phyloP scores from a whole-genome alignment of 1,140 invertebrate species.

The Eupeodes corollae region DNA sequence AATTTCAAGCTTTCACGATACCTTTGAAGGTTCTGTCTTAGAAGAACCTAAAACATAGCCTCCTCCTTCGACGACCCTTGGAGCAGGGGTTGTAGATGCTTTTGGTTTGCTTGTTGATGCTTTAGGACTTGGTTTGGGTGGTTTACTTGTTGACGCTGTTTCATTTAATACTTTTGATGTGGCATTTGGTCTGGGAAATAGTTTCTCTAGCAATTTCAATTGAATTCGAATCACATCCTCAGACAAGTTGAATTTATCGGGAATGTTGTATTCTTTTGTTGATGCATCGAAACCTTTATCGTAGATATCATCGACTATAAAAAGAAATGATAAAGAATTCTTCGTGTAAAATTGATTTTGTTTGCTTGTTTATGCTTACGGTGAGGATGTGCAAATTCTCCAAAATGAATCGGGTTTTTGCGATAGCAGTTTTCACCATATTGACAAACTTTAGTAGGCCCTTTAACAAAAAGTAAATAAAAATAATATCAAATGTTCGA shows the following conservation, averaged over 20 bases:
- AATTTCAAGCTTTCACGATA: neutral
- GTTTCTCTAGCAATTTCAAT: conserved; percentile 38
- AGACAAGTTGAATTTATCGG: conserved; percentile 32
- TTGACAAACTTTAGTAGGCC: conserved; percentile 40
- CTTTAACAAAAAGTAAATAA: too few relatives aligned
- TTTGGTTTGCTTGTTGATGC: neutral
- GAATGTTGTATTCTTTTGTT: conserved; percentile 39
- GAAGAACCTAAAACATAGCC: neutral
- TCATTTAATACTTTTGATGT: conserved; percentile 3
- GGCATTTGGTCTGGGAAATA: conserved; percentile 14
- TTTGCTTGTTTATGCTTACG: conserved; percentile 41
- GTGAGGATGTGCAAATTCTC: conserved; percentile 65
- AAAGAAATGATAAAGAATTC: conserved; percentile 17
- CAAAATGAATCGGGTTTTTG: conserved; percentile 69
- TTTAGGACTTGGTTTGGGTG: neutral
- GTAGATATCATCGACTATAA: conserved; percentile 43
- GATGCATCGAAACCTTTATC: conserved; percentile 18
- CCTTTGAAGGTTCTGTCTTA: neutral
- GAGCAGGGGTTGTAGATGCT: neutral
- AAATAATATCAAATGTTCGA: too few relatives aligned
- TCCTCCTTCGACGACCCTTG: neutral
- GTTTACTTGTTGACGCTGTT: neutral
- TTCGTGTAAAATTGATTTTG: conserved; percentile 7
- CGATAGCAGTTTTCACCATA: conserved; percentile 67
- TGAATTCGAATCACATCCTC: conserved; percentile 41